phyloP scores from a whole-genome alignment of 1,140 invertebrate species.

The Tenebrio molitor region DNA sequence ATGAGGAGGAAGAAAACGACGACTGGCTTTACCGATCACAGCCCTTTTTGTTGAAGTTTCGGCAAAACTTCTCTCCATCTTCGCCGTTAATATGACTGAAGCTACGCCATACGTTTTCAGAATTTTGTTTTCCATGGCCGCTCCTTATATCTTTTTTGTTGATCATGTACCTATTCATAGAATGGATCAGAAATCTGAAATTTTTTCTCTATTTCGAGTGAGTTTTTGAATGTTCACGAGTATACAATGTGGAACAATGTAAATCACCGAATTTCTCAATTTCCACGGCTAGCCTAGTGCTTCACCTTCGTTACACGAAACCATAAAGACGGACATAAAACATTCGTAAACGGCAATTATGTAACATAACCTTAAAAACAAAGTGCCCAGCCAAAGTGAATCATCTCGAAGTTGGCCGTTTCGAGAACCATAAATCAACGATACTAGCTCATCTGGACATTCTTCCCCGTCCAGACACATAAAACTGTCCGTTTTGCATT shows the following conservation, averaged over 20 bases:
- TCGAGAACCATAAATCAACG: conserved; percentile 2
- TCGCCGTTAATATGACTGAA: too few species aligned
- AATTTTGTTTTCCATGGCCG: too few species aligned
- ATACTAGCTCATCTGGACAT: background rate
- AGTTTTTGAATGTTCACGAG: too few species aligned
- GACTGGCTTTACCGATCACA: too few species aligned
- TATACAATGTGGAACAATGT: conserved; percentile 17
- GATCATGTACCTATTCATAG: too few species aligned
- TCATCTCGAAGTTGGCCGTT: background rate
- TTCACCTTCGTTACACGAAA: background rate
- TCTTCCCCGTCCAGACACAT: background rate
- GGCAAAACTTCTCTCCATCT: too few species aligned
- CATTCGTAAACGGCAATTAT: conserved; percentile 29
- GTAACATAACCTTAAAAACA: conserved; percentile 34
- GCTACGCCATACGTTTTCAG: too few species aligned
- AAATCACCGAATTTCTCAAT: conserved; percentile 13
- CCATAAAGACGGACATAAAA: conserved; percentile 4
- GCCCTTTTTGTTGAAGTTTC: too few species aligned
- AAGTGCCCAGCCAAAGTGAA: conserved; percentile 5
- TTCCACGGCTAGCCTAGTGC: background rate
- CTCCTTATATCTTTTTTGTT: too few species aligned
- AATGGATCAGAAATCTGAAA: too few species aligned
- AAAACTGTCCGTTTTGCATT: conserved; percentile 16
- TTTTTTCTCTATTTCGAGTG: too few species aligned
- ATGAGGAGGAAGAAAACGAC: too few species aligned